phyloP scores from a whole-genome alignment of 2,113 vertebrate species.

The Calonectris borealis region DNA sequence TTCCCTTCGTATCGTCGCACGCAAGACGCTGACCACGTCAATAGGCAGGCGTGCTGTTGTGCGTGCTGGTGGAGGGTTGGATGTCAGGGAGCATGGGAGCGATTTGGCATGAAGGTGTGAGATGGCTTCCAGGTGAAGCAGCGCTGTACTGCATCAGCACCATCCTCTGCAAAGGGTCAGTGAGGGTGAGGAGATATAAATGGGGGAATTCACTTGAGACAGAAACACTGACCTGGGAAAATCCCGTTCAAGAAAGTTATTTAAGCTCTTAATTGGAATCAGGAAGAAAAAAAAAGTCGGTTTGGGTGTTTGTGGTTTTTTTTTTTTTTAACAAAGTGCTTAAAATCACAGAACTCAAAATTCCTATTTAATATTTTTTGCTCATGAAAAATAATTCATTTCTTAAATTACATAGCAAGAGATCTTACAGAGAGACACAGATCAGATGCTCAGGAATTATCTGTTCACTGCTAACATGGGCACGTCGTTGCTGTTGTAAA shows the following conservation, averaged over 20 bases:
- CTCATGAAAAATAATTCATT: background rate
- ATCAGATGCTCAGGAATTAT: background rate
- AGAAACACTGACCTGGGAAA: background rate
- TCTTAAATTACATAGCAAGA: background rate
- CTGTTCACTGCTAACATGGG: background rate
- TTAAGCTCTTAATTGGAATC: background rate
- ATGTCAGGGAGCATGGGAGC: rapidly evolving
- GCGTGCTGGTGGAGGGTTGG: background rate
- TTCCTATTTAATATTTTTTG: background rate
- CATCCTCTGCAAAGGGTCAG: background rate
- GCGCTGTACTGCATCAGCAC: background rate
- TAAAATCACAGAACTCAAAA: background rate
- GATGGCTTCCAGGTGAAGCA: background rate
- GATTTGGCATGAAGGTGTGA: rapidly evolving
- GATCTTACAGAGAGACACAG: background rate
- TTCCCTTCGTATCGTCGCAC: rapidly evolving
- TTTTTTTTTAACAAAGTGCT: background rate
- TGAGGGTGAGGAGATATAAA: background rate
- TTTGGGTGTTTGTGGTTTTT: background rate
- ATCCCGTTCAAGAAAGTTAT: background rate
- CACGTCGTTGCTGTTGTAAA: background rate
- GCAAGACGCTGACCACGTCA: background rate
- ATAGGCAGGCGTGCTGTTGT: background rate
- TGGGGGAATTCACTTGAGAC: background rate
- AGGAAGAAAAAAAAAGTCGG: background rate